Base-by-base conservation (phyloP, 2,888 invertebrate genomes). In the Coecobrya sp. region DNA sequence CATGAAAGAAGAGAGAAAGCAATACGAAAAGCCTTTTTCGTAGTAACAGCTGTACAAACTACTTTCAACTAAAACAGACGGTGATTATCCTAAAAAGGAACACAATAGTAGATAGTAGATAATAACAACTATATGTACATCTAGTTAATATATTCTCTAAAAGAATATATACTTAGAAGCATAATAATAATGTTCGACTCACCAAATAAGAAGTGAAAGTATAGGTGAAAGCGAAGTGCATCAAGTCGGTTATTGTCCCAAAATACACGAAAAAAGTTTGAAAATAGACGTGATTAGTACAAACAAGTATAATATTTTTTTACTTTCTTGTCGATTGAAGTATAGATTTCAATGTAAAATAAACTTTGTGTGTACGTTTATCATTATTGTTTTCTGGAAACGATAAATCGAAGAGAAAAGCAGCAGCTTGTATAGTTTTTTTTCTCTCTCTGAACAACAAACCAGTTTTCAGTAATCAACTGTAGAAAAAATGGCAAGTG, bases 181-280 rank as follows among this genome's bases (percentile, higher is more conserved):
- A 84, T 65, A 84, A 84, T 84, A 62, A 84, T 84, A 84, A 84
- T 65, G 25, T 62, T 84, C 65, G 42, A 91, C 91, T 91, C 91
- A 91, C 91, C 91, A 87, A 86, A 79, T 81, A 86, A 91, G 91
- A 91, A 91, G 91, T 91, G 91, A 91, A 87, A 91, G 91, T 87
- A 84, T 84, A 87, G 91, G 91, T 82, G 91, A 91, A 91, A 91
- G 91, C 91, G 91, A 73, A 91, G 91, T 91, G 91, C 91, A 91
- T 87, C 91, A 87, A 87, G 86, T 91, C 70, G 91, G 91, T 91
- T 82, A 82, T 86, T 87, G 91, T 91, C 91, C 91, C 91, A 87
- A 87, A 79, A 73, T 91, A 84, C 52, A 73, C 70, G 49, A 91
- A 86, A 82, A 91, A 91, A 91, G 68, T 86, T 86, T 49, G 84